These are phyloP conservation scores for Charanyca ferruginea DNA, from an alignment of 2,888 invertebrate genomes.

Conservation along the genomic window DNA sequence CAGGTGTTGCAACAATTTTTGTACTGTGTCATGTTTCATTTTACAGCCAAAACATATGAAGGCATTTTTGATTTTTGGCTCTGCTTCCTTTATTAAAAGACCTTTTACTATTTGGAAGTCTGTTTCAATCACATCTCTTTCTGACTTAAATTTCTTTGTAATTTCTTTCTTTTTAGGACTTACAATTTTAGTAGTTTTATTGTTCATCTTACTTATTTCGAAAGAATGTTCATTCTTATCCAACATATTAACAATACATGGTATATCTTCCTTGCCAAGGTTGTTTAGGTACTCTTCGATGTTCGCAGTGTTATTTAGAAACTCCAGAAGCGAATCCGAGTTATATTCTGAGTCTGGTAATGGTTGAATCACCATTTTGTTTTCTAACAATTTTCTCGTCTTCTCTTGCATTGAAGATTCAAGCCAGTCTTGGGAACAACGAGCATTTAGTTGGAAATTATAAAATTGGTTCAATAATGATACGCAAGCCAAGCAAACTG, in stretches of 20 bases:
- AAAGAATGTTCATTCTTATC: conserved; percentile 80
- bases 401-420: conserved; percentile 81
- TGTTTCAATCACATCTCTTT: conserved; percentile 84
- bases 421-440: conserved; percentile 87
- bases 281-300: conserved; percentile 87
- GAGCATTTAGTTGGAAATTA: conserved; percentile 86
- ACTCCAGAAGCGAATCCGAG: conserved; percentile 87
- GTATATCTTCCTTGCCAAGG: conserved; percentile 87
- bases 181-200: conserved; percentile 73
- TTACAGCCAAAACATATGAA: conserved; percentile 84
- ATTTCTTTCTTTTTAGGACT: conserved; percentile 83
- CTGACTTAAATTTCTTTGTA: conserved; percentile 71
- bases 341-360: conserved; percentile 88
- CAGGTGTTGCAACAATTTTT: conserved; percentile 82
- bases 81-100: conserved; percentile 77
- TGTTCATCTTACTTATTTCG: conserved; percentile 70
- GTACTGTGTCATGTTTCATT: conserved; percentile 75
- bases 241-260: conserved; percentile 85
- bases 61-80: conserved; percentile 72
- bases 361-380: conserved; percentile 83
- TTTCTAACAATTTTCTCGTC: conserved; percentile 76
- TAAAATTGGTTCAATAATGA: conserved; percentile 84
- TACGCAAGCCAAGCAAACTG: conserved; percentile 83
- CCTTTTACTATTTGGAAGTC: conserved; percentile 84
- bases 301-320: conserved; percentile 87